These are phyloP conservation scores for Enteromius afrohamiltoni DNA, from an alignment of 2,797 vertebrate species.

Conservation along the genomic window DNA sequence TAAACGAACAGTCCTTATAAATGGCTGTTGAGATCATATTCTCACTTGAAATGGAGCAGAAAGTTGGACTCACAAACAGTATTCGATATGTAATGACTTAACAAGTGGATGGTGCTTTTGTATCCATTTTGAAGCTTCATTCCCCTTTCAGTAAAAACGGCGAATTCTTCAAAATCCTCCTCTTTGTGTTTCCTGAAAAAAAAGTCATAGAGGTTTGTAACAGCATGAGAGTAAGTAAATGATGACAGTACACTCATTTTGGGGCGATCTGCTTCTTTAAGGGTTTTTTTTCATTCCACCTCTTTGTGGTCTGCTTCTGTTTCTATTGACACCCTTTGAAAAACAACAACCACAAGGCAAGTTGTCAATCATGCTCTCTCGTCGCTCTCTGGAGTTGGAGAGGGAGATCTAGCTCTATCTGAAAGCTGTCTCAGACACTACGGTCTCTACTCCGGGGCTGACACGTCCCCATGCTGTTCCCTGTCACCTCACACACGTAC, in stretches of 20 bases:
- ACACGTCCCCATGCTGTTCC: slow-evolving; percentile 60
- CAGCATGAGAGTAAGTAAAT: not conserved
- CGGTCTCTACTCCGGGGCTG: slow-evolving; percentile 59
- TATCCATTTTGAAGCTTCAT: not conserved
- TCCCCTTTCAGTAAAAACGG: not conserved
- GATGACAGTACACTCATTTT: slow-evolving; percentile 3
- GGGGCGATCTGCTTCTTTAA: slow-evolving; percentile 24
- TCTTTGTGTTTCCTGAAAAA: not conserved
- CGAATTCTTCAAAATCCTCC: not conserved
- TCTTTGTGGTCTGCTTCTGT: slow-evolving; percentile 50
- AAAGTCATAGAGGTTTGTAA: slow-evolving; percentile 1
- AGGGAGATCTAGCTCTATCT: slow-evolving; percentile 56
- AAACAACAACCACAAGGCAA: slow-evolving; percentile 63
- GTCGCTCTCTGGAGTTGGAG: slow-evolving; percentile 53
- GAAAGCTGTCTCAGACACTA: slow-evolving; percentile 55
- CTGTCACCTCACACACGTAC: slow-evolving; percentile 59
- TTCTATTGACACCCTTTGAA: slow-evolving; percentile 64
- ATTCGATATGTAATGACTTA: not conserved
- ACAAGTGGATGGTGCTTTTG: not conserved
- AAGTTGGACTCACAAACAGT: not conserved
- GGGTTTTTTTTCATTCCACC: slow-evolving; percentile 45
- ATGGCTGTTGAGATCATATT: not conserved
- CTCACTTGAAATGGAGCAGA: not conserved
- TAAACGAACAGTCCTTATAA: not conserved
- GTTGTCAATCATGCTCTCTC: slow-evolving; percentile 57